These are phyloP conservation scores for Steinernema hermaphroditum DNA, from an alignment of 2,888 invertebrate species.

Conservation along the genomic window DNA sequence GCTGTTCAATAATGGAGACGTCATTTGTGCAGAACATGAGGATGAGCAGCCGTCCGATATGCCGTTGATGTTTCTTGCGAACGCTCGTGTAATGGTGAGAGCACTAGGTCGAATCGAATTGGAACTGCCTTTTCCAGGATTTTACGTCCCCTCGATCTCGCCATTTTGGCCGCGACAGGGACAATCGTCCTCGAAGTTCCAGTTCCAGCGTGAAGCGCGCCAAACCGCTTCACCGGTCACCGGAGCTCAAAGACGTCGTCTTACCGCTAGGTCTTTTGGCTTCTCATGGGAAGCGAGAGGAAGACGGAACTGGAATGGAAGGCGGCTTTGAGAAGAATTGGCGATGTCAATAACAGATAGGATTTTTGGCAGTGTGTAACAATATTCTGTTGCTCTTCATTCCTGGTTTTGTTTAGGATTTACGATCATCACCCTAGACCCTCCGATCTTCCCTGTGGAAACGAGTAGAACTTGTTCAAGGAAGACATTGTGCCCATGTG, in stretches of 20 bases:
- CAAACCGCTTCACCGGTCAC: no score
- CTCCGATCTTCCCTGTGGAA: slow-evolving; percentile 80
- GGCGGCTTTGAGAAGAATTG: slow-evolving; percentile 86
- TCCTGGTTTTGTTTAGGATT: slow-evolving; percentile 63
- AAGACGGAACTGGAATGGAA: slow-evolving; percentile 76
- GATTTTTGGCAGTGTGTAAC: slow-evolving; percentile 87
- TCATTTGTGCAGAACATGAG: no score
- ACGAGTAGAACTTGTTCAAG: slow-evolving; percentile 76
- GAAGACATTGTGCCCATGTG: slow-evolving; percentile 88
- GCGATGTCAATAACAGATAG: slow-evolving; percentile 93
- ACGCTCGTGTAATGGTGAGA: no score
- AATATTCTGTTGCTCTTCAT: neutral
- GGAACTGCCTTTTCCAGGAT: no score
- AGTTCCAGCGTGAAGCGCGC: no score
- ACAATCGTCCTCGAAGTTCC: no score
- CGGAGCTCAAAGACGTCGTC: slow-evolving; percentile 32
- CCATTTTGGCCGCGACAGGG: no score
- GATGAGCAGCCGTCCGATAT: no score
- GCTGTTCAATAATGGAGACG: no score
- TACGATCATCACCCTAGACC: slow-evolving; percentile 71
- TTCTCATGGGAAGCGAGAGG: slow-evolving; percentile 83
- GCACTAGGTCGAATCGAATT: no score
- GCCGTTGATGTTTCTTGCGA: no score
- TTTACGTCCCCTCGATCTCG: no score
- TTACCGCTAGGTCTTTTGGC: slow-evolving; percentile 86